Conservation (phyloP, 2,888 invertebrate species). For the Rotaria sp. region DNA sequence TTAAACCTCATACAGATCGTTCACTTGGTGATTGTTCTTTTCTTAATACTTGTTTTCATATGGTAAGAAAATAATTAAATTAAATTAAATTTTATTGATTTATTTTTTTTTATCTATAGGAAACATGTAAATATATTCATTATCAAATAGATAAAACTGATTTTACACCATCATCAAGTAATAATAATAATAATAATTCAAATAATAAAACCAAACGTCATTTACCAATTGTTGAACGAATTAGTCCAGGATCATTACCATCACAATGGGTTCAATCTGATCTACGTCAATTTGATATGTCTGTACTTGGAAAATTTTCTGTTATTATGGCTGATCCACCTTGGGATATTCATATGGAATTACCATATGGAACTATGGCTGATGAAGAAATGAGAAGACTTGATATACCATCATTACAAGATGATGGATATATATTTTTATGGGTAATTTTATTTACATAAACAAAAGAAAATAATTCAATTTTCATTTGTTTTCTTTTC, state of each 20-base stretch:
- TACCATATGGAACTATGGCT: slow-evolving; percentile 95
- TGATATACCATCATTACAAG: slow-evolving; percentile 84
- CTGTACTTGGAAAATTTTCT: slow-evolving; percentile 84
- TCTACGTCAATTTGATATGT: slow-evolving; percentile 79
- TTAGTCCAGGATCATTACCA: slow-evolving; percentile 43
- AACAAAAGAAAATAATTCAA: no score
- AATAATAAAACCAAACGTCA: not conserved
- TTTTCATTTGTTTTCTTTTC: not conserved
- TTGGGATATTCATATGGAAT: slow-evolving; percentile 98
- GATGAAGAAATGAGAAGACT: slow-evolving; percentile 95
- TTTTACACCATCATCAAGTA: slow-evolving; percentile 19
- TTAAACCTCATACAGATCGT: slow-evolving; percentile 80
- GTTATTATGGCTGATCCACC: slow-evolving; percentile 96
- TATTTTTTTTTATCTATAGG: not conserved
- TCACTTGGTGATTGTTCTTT: slow-evolving; percentile 90
- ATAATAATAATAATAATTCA: not conserved
- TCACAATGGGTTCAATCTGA: slow-evolving; percentile 71
- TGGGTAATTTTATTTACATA: slow-evolving; percentile 65
- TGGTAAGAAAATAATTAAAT: slow-evolving; percentile 93
- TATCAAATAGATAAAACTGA: slow-evolving; percentile 74
- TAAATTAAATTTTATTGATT: slow-evolving; percentile 42
- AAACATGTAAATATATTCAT: slow-evolving; percentile 72
- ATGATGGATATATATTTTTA: slow-evolving; percentile 87
- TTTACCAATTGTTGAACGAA: slow-evolving; percentile 21
- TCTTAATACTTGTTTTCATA: slow-evolving; percentile 93